These are phyloP conservation scores for Alosa sapidissima DNA, from an alignment of 2,797 vertebrate genomes.

Conservation along the genomic window DNA sequence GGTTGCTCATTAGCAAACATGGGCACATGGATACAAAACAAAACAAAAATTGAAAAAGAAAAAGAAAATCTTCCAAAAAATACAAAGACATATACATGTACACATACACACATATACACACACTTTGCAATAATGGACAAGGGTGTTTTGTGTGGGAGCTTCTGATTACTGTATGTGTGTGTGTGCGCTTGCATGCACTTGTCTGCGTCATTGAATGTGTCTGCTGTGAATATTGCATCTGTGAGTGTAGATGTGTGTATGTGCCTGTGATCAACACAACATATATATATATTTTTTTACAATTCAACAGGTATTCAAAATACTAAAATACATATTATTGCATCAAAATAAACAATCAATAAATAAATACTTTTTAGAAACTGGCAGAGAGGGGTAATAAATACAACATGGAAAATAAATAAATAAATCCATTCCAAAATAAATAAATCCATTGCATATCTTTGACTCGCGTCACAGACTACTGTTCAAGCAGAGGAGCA, in stretches of 20 bases:
- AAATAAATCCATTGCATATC: constrained; percentile 27
- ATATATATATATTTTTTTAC: not conserved
- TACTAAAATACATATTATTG: constrained; percentile 30
- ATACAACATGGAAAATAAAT: constrained; percentile 22
- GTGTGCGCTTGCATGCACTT: constrained; percentile 4
- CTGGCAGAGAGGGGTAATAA: constrained; percentile 27
- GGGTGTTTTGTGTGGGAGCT: not conserved
- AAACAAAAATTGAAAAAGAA: not conserved
- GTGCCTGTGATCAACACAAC: not conserved
- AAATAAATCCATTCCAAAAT: too few species aligned
- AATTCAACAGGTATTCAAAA: constrained; percentile 25
- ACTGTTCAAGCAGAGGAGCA: constrained; percentile 17
- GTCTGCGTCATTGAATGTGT: not conserved
- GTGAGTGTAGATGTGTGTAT: not conserved
- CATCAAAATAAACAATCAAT: constrained; percentile 32
- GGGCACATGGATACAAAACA: not conserved
- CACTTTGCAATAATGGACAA: constrained; percentile 11
- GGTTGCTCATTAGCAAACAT: constrained; percentile 12
- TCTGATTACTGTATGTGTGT: not conserved
- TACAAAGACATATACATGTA: not conserved
- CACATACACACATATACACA: not conserved
- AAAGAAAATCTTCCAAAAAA: constrained; percentile 1
- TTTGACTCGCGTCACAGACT: constrained; percentile 13
- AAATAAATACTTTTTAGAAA: constrained; percentile 27
- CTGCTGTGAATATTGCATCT: not conserved